A percentile compares a stretch with the other conserved stretches of the same genome.
Evolutionary conservation across 2,888 invertebrate species (phyloP).

Genomic region (Glyphotaelius pellucidus): DNA sequence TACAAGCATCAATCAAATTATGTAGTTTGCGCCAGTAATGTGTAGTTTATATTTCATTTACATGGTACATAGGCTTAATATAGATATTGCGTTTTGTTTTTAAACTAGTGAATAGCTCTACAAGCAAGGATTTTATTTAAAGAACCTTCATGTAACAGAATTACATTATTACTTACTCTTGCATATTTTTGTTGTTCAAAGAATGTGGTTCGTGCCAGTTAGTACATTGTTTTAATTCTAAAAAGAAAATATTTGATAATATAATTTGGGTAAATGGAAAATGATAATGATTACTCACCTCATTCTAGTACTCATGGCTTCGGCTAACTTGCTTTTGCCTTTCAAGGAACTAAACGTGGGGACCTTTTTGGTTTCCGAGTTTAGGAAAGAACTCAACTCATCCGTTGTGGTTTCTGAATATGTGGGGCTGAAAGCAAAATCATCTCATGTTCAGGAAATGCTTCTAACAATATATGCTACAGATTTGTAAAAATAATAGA

Average conservation of each 20-base stretch:
- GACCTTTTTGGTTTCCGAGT: slow-evolving; percentile 50
- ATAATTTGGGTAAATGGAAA: background rate
- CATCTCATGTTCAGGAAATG: background rate
- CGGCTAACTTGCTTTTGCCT: slow-evolving; percentile 55
- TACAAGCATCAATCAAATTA: background rate
- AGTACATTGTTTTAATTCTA: too few relatives aligned
- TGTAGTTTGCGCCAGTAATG: background rate
- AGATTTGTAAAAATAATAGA: background rate
- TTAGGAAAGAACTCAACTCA: slow-evolving; percentile 60
- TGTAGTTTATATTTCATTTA: too few relatives aligned
- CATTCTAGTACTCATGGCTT: slow-evolving; percentile 54
- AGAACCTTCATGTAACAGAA: too few relatives aligned
- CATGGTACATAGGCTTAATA: too few relatives aligned
- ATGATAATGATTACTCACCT: slow-evolving; percentile 16
- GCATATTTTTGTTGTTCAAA: too few relatives aligned
- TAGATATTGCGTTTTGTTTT: too few relatives aligned
- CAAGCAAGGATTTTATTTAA: too few relatives aligned
- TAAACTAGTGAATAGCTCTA: too few relatives aligned
- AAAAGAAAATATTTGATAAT: too few relatives aligned
- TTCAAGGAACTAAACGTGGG: slow-evolving; percentile 56
- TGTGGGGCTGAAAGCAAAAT: slow-evolving; percentile 58
- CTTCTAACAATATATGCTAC: background rate
- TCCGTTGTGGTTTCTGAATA: slow-evolving; percentile 61
- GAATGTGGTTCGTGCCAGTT: too few relatives aligned
- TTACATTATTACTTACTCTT: background rate